Conservation (phyloP, 2,888 invertebrate genomes). For the Adelognathus sp. region DNA sequence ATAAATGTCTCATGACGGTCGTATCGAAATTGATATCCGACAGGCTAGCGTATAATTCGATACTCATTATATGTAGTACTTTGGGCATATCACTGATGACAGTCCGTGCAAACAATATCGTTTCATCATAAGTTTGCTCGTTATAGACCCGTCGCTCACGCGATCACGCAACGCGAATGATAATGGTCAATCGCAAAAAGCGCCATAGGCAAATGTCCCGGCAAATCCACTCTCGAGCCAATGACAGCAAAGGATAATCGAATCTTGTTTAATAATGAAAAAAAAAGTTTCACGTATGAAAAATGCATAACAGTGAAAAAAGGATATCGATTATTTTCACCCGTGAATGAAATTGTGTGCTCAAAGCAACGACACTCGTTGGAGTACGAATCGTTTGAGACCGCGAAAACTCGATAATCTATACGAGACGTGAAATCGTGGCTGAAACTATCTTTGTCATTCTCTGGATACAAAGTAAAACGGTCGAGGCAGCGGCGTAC, state of each 20-base stretch:
- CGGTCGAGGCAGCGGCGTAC: slow-evolving; percentile 22
- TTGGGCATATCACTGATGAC: neutral
- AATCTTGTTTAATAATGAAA: neutral
- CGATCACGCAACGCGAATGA: neutral
- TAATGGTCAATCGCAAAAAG: neutral
- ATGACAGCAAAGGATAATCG: neutral
- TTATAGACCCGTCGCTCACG: neutral
- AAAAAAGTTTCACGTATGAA: too few relatives aligned
- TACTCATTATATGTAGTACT: neutral
- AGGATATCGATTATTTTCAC: neutral
- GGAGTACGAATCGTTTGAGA: neutral
- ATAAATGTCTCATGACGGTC: neutral
- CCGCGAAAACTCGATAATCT: neutral
- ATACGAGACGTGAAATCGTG: slow-evolving; percentile 20
- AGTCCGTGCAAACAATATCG: neutral
- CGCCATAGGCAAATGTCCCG: too few relatives aligned
- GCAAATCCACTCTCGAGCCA: neutral
- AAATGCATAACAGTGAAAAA: too few relatives aligned
- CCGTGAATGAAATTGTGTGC: neutral
- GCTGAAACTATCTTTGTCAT: slow-evolving; percentile 29
- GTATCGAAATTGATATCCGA: neutral
- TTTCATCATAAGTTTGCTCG: neutral
- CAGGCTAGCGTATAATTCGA: neutral
- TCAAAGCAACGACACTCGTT: slow-evolving; percentile 6
- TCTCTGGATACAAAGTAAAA: neutral